phyloP scores from a whole-genome alignment of 1,140 invertebrate genomes.

The Procambarus clarkii region DNA sequence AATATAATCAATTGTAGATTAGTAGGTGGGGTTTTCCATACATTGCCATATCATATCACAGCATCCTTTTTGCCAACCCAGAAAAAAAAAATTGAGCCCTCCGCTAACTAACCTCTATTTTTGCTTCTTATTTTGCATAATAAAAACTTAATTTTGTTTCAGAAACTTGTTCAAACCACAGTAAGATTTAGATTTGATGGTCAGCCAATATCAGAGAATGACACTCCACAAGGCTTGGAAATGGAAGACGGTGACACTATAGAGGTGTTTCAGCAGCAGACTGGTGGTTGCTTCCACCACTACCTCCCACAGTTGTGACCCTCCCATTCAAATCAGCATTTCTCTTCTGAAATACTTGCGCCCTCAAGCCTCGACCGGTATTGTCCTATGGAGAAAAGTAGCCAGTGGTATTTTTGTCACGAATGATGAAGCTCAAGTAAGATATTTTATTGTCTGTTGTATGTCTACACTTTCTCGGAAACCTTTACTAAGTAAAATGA shows the following conservation, averaged over 20 bases:
- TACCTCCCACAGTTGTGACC: conserved; percentile 49
- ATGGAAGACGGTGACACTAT: conserved; percentile 98
- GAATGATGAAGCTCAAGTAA: conserved; percentile 53
- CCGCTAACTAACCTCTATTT: no score
- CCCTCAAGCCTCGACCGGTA: conserved; percentile 30
- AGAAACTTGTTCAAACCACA: conserved; percentile 80
- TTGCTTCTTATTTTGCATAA: no score
- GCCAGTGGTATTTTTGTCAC: conserved; percentile 42
- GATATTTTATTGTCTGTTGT: conserved; percentile 42
- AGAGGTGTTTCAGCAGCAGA: conserved; percentile 96
- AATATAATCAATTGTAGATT: no score
- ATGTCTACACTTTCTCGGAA: conserved; percentile 14
- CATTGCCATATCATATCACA: no score
- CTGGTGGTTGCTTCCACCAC: conserved; percentile 80
- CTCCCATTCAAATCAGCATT: not conserved
- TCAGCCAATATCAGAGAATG: conserved; percentile 94
- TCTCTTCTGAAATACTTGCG: conserved; percentile 12
- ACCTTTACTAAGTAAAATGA: not conserved
- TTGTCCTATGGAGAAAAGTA: conserved; percentile 38
- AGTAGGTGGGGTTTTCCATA: no score
- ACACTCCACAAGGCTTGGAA: conserved; percentile 91
- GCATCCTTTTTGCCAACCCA: no score
- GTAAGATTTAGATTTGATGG: conserved; percentile 96
- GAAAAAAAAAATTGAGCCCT: no score
- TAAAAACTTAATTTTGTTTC: not conserved